Evolutionary conservation across 2,888 invertebrate species (phyloP), one percentile per base, ranked within the genome.

Genomic region (Hydraecia micacea): DNA sequence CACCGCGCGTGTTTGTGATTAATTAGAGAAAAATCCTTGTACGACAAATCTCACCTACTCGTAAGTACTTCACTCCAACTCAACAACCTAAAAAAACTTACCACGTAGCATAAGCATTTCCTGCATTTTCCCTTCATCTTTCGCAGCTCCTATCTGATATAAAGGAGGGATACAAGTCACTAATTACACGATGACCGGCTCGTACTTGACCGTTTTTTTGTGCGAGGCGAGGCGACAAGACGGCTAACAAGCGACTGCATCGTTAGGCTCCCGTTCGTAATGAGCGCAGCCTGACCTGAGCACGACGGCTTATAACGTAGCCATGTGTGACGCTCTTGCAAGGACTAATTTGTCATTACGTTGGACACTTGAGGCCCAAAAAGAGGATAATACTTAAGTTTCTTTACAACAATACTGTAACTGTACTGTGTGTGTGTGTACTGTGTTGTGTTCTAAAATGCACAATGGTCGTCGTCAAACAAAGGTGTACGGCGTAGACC

Each of bases 221-320:
- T 86, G 77, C 83, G 78, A 81, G 75, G 86, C 88, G 89, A 88
- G 89, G 85, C 89, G 91, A 91, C 92, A 92, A 92, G 93, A 90
- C 89, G 88, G 88, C 93, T 94, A 94, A 93, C 94, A 94, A 94
- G 94, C 93, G 86, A 86, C 91, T 91, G 93, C 93, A 93, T 95
- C 95, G 95, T 95, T 94, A 95, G 93, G 88, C 90, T 87, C 85
- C 76, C 88, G 86, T 81, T 88, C 88, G 86, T 94, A 94, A 94
- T 94, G 93, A 94, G 94, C 86, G 88, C 79, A 81, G 88, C 75
- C 84, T 87, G 88, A 85, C 87, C 90, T 88, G 86, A 84, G 86
- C 80, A 86, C 85, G 86, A 74, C 72, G 73, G 76, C 62, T 89
- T 84, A 82, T 71, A 82, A 76, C 80, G 76, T 78, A 69, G 69